Percentiles rank a stretch among this genome's conserved stretches.
phyloP scores from a whole-genome alignment of 1,140 invertebrate genomes.

The Caenorhabditis briggsae region DNA sequence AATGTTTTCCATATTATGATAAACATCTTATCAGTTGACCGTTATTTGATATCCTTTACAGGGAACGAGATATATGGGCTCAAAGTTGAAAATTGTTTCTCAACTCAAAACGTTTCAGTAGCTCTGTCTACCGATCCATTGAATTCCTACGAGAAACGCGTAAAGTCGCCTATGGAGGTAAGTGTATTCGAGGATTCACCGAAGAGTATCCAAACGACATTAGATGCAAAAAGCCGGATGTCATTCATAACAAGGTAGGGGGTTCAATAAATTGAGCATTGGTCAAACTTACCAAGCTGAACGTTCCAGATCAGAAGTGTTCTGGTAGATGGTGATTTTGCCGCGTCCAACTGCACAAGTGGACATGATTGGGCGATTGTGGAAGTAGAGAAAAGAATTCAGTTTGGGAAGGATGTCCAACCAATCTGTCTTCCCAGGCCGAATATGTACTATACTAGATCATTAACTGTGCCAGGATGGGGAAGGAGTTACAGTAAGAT shows the following conservation, averaged over 20 bases:
- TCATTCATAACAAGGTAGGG: conserved; percentile 38
- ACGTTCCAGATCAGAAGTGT: conserved; percentile 64
- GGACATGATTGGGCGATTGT: conserved; percentile 70
- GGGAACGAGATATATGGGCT: neutral
- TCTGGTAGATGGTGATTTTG: conserved; percentile 64
- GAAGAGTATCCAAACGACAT: conserved; percentile 37
- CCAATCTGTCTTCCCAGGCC: conserved; percentile 67
- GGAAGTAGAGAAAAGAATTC: conserved; percentile 64
- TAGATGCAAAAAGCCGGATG: neutral
- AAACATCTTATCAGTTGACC: too few relatives aligned
- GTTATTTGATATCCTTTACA: too few relatives aligned
- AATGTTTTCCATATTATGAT: too few relatives aligned
- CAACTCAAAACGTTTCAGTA: neutral
- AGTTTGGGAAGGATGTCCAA: conserved; percentile 51
- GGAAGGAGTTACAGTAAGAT: conserved; percentile 47
- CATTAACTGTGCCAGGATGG: conserved; percentile 57
- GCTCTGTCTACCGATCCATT: conserved; percentile 14
- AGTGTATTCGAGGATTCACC: conserved; percentile 62
- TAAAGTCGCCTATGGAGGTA: conserved; percentile 63
- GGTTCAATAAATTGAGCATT: neutral
- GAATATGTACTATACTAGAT: conserved; percentile 19
- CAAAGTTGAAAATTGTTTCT: neutral
- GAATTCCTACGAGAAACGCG: conserved; percentile 1
- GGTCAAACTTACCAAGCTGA: neutral
- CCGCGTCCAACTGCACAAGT: conserved; percentile 40